These are phyloP conservation scores for Psix sp. DNA, from an alignment of 1,140 invertebrate genomes.

Conservation along the genomic window DNA sequence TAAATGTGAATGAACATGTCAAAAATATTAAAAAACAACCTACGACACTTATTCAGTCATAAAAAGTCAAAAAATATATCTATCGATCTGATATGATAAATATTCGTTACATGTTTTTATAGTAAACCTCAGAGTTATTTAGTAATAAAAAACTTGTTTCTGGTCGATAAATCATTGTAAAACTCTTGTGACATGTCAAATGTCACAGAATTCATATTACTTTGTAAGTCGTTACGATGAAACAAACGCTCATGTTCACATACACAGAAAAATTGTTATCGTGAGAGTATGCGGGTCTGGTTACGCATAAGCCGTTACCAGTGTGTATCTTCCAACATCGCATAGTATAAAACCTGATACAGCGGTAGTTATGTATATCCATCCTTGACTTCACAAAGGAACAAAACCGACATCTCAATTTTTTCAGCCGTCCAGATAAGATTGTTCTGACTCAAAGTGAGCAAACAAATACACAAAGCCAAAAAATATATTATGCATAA, in stretches of 20 bases:
- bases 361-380: slow-evolving; percentile 66
- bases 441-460: slow-evolving; percentile 60
- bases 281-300: slow-evolving; percentile 70
- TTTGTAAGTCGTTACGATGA: slow-evolving; percentile 41
- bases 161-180: slow-evolving; percentile 35
- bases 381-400: slow-evolving; percentile 67
- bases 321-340: slow-evolving; percentile 67
- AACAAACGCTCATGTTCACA: slow-evolving; percentile 20
- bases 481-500: slow-evolving; percentile 36
- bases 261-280: slow-evolving; percentile 55
- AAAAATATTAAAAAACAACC: too few relatives aligned
- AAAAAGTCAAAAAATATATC: too few relatives aligned
- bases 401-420: slow-evolving; percentile 69
- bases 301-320: slow-evolving; percentile 67
- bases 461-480: slow-evolving; percentile 25
- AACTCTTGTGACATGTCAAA: slow-evolving; percentile 48
- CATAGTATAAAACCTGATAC: slow-evolving; percentile 71
- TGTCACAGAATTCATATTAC: slow-evolving; percentile 51
- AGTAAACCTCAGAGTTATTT: too few relatives aligned
- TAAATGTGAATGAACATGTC: too few relatives aligned
- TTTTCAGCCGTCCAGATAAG: slow-evolving; percentile 69
- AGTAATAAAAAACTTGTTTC: slow-evolving; percentile 19
- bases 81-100: too few relatives aligned
- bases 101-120: too few relatives aligned
- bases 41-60: too few relatives aligned